Base-by-base conservation (phyloP, 2,888 invertebrate genomes). In the Lymantria monacha region DNA sequence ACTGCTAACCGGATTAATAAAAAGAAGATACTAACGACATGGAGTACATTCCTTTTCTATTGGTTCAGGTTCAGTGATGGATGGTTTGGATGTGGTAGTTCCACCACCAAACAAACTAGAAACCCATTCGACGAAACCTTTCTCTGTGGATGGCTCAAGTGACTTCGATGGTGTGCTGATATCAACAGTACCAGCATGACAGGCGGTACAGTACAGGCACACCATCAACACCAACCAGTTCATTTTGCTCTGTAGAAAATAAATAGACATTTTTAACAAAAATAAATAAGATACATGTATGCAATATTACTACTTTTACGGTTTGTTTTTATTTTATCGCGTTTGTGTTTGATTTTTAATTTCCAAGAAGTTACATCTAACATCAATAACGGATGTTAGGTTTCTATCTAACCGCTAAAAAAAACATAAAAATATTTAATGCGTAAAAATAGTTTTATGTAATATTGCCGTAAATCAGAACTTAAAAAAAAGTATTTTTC, bases 91-190 rank as follows among this genome's bases (percentile, higher is more conserved):
- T 30, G 87, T 77, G 14, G 83, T 78, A 15, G 75, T 67, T 1
- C 81, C 68, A 1, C 76, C 63, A 0, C 85, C 81, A 0, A 92
- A 46, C 13, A 91, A 58, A 42, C 74, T 74, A 33, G 57, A 66
- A 46, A 93, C 69, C 93, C 92, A 93, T 0, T 92, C 92, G 42
- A 90, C 57, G 30, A 89, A 71, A 0, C 85, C 83, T 55, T 87
- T 88, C 15, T 87, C 79, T 46, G 81, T 66, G 3, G 51, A 31
- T 0, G 55, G n/a, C 10, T 67, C 52, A 7, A 48, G 41, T 0
- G 59, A 57, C 9, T 61, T 65, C 7, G 5, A 11, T 3, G 33
- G 7, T 1, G 33, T 10, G 10, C 10, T 33, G n/a, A 42, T 56
- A 1, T 60, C 61, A 15, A 59, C 60, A 0, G 1, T 15, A 1